These are phyloP conservation scores for Ditylenchus weischeri DNA, from an alignment of 2,888 invertebrate species.

Conservation along the genomic window DNA sequence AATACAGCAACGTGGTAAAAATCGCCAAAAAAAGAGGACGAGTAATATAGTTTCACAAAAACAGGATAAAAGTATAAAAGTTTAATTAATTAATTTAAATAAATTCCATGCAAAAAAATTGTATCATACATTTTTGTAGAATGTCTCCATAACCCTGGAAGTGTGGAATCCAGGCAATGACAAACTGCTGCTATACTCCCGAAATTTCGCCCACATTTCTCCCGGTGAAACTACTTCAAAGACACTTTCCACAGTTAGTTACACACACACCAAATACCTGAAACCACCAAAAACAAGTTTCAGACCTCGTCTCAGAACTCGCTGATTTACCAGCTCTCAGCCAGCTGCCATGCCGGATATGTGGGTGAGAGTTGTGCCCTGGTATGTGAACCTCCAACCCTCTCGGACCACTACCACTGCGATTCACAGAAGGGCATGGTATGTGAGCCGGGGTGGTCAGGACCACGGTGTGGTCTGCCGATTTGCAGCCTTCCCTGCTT, in stretches of 20 bases:
- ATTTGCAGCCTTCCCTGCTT: conserved; percentile 37
- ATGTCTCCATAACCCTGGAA: conserved; percentile 10
- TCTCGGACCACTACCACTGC: conserved; percentile 30
- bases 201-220: not conserved
- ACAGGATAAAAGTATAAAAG: no score
- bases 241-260: not conserved
- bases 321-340: conserved; percentile 12
- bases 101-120: no score
- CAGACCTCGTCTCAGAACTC: conserved; percentile 9
- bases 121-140: not conserved
- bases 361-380: conserved; percentile 16
- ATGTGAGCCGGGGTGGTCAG: conserved; percentile 37
- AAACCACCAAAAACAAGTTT: not conserved
- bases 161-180: not conserved
- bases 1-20: no score
- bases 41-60: no score
- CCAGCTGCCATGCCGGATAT: conserved; percentile 15
- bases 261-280: not conserved
- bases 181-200: conserved; percentile 16
- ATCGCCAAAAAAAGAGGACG: no score
- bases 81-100: no score
- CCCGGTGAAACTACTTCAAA: not conserved
- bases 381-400: conserved; percentile 16
- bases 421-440: conserved; percentile 14
- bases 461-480: conserved; percentile 36